These are phyloP conservation scores for Chesias legatella DNA, from an alignment of 2,888 invertebrate species.

Conservation along the genomic window DNA sequence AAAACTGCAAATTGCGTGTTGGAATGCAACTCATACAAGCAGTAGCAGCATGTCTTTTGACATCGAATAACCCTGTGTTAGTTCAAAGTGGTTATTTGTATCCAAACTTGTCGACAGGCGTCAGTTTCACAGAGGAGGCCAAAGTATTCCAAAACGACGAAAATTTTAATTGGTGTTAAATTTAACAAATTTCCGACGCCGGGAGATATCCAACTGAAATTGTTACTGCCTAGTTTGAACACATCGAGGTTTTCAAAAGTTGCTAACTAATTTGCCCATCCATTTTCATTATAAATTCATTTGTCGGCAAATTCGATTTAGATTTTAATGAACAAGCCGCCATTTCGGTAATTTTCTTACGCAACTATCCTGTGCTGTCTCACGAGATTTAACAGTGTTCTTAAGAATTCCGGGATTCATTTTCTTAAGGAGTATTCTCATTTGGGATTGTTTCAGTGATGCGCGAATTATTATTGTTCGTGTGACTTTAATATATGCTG, in stretches of 20 bases:
- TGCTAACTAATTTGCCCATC: slow-evolving; percentile 39
- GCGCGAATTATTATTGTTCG: slow-evolving; percentile 11
- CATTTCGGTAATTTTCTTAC: slow-evolving; percentile 6
- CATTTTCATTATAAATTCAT: slow-evolving; percentile 39
- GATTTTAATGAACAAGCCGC: slow-evolving; percentile 12
- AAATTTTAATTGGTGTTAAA: slow-evolving; percentile 36
- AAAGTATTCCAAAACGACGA: slow-evolving; percentile 22
- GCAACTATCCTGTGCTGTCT: slow-evolving; percentile 4
- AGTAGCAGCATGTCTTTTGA: too few relatives aligned
- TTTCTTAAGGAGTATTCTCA: slow-evolving; percentile 14
- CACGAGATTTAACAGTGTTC: slow-evolving; percentile 7
- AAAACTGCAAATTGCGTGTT: too few relatives aligned
- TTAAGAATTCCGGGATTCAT: slow-evolving; percentile 7
- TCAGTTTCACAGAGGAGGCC: not conserved
- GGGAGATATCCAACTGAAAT: slow-evolving; percentile 33
- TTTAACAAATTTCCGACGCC: slow-evolving; percentile 33
- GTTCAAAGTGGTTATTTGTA: too few relatives aligned
- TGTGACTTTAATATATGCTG: slow-evolving; percentile 7
- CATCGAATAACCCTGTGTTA: too few relatives aligned
- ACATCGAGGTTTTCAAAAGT: slow-evolving; percentile 38
- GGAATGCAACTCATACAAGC: too few relatives aligned
- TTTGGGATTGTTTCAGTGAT: slow-evolving; percentile 12
- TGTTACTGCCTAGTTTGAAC: slow-evolving; percentile 36
- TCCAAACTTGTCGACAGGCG: not conserved
- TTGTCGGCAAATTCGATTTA: slow-evolving; percentile 25